Base-by-base conservation (phyloP, 2,888 invertebrate genomes). In the Trileptium ribeirensis region DNA sequence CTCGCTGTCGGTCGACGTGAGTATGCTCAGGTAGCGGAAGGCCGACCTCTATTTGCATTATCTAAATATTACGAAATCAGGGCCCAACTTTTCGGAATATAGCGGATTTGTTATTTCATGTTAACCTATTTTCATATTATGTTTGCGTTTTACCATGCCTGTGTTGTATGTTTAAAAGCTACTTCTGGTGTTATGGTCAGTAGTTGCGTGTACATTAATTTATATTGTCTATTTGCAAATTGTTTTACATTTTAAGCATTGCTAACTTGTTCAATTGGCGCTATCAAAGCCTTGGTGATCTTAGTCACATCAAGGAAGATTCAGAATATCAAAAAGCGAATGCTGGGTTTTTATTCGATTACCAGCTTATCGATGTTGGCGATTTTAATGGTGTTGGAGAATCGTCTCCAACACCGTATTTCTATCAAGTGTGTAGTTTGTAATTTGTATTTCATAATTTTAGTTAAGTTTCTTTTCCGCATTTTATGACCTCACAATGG, bases 51-150 rank as follows among this genome's bases (percentile, higher is more conserved):
- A n/a, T n/a, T n/a, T n/a, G n/a, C n/a, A n/a, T n/a, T n/a, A n/a
- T n/a, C n/a, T n/a, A n/a, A n/a, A n/a, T n/a, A n/a, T n/a, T n/a
- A n/a, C n/a, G n/a, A n/a, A n/a, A n/a, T n/a, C n/a, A n/a, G n/a
- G n/a, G n/a, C n/a, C 91, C 98, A 99, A 90, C 99, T 99, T 89
- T 96, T 90, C 97, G 96, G 80, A 99, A 99, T 88, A 98, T 99
- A 98, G 99, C 99, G 88, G 99, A 99, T 90, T 96, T 96, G 80
- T 91, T 99, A 67, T 99, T 99, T 96, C 98, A 0, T 92, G 99
- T 84, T 93, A n/a, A n/a, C n/a, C n/a, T n/a, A n/a, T n/a, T n/a
- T n/a, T n/a, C n/a, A n/a, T n/a, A n/a, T n/a, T n/a, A n/a, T n/a
- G n/a, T n/a, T n/a, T n/a, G n/a, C n/a, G n/a, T n/a, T n/a, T n/a